Percentiles rank a stretch among this genome's conserved stretches.
Evolutionary conservation across 2,797 vertebrate species (phyloP).

Genomic region (Poeciliopsis presidionis): DNA sequence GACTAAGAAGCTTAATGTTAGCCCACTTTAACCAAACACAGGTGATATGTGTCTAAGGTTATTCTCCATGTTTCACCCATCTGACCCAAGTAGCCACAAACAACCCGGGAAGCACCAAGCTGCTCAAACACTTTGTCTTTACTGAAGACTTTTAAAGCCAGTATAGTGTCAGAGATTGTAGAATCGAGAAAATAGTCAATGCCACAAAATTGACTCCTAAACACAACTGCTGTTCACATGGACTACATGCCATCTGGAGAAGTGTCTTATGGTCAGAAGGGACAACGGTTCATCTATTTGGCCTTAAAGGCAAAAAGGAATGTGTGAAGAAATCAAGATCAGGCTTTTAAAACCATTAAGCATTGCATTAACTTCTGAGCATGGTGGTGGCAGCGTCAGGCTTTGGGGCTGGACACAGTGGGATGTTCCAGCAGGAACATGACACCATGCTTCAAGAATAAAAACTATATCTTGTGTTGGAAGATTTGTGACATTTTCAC

Average conservation of each 20-base stretch:
- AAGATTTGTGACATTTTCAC: constrained; percentile 1
- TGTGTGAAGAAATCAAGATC: background rate
- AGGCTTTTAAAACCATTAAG: background rate
- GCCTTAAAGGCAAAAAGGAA: background rate
- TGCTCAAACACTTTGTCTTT: background rate
- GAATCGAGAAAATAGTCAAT: background rate
- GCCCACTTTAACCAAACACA: background rate
- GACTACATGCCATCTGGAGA: too few relatives aligned
- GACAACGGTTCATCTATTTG: background rate
- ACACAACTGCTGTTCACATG: background rate
- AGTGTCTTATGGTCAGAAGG: too few relatives aligned
- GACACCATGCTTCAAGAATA: background rate
- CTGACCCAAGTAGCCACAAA: background rate
- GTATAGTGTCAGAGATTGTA: background rate
- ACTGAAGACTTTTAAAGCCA: background rate
- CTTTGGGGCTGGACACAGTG: background rate
- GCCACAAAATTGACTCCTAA: background rate
- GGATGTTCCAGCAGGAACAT: background rate
- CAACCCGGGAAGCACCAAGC: too few relatives aligned
- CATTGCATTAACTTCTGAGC: background rate
- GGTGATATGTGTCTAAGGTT: background rate
- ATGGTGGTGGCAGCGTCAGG: background rate
- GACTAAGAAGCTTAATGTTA: background rate
- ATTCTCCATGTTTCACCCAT: background rate
- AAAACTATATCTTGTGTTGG: too few relatives aligned